Evolutionary conservation across 2,888 invertebrate genomes (phyloP).

Genomic region (Drosophila multiciliata): DNA sequence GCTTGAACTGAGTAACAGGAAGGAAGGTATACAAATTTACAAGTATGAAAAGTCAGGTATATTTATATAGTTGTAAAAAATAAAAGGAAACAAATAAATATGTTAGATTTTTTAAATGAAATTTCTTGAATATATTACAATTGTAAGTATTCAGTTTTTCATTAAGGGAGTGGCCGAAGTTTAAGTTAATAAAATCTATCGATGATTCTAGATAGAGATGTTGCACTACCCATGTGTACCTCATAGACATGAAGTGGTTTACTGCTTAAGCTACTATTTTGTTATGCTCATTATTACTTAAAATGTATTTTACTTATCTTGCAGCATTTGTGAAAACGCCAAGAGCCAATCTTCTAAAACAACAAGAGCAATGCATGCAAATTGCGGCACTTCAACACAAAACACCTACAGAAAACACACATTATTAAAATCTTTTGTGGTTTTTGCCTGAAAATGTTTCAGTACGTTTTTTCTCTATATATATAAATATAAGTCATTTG

Average conservation of each 20-base stretch:
- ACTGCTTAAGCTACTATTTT: slow-evolving; percentile 22
- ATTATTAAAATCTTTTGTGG: background rate
- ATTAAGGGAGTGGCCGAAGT: background rate
- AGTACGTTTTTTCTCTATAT: slow-evolving; percentile 7
- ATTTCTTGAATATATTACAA: slow-evolving; percentile 7
- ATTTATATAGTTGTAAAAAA: slow-evolving; percentile 47
- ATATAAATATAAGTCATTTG: slow-evolving; percentile 13
- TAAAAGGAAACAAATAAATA: slow-evolving; percentile 1
- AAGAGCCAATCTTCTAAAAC: slow-evolving; percentile 56
- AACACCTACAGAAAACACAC: slow-evolving; percentile 37
- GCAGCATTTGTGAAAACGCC: slow-evolving; percentile 70
- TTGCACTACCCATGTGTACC: background rate
- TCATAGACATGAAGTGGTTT: slow-evolving; percentile 20
- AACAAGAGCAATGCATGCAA: slow-evolving; percentile 70
- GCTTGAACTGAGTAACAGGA: slow-evolving; percentile 46
- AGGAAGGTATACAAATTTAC: slow-evolving; percentile 66
- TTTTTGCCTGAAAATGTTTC: slow-evolving; percentile 5
- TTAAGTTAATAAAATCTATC: background rate
- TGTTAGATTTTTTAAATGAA: slow-evolving; percentile 34
- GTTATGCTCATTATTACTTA: slow-evolving; percentile 38
- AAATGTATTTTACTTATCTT: slow-evolving; percentile 52
- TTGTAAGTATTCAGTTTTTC: slow-evolving; percentile 15
- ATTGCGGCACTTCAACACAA: slow-evolving; percentile 51
- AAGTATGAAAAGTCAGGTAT: slow-evolving; percentile 28
- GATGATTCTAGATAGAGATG: background rate